These are phyloP conservation scores for Pocillopora damicornis DNA, from an alignment of 64 coral and sea anemone species.

Conservation along the genomic window DNA sequence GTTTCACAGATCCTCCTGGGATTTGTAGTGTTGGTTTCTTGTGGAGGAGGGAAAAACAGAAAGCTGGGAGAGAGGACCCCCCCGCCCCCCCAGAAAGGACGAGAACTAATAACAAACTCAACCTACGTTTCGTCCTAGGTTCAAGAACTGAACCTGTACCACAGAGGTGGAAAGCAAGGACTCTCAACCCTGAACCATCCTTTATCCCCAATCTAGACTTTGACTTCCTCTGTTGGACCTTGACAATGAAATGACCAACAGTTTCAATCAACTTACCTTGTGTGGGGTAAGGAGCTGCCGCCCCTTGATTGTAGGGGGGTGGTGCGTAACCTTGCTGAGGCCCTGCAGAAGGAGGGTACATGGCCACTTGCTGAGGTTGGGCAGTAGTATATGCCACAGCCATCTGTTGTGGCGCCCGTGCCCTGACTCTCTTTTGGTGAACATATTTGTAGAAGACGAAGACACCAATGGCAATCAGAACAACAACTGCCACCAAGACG, in stretches of 20 bases:
- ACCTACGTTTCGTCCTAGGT: too few relatives aligned
- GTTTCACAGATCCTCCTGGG: too few relatives aligned
- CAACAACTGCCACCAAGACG: background rate
- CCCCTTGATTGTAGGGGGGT: conserved; percentile 9
- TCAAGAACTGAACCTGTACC: too few relatives aligned
- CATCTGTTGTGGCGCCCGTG: background rate
- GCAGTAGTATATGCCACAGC: background rate
- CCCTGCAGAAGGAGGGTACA: background rate
- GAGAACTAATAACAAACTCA: too few relatives aligned
- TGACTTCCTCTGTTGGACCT: background rate
- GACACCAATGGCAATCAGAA: background rate
- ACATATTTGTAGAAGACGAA: background rate
- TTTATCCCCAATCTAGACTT: background rate
- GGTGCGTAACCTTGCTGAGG: conserved; percentile 3
- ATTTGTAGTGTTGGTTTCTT: too few relatives aligned
- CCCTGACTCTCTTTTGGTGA: background rate
- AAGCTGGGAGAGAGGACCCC: too few relatives aligned
- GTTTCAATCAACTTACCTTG: background rate
- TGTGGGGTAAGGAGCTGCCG: background rate
- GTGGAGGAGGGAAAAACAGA: too few relatives aligned
- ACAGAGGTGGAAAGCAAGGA: too few relatives aligned
- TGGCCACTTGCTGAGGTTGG: background rate
- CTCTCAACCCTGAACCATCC: too few relatives aligned
- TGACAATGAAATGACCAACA: background rate
- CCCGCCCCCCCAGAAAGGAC: too few relatives aligned